Conservation (phyloP, 2,888 invertebrate genomes). For the Timema podura region DNA sequence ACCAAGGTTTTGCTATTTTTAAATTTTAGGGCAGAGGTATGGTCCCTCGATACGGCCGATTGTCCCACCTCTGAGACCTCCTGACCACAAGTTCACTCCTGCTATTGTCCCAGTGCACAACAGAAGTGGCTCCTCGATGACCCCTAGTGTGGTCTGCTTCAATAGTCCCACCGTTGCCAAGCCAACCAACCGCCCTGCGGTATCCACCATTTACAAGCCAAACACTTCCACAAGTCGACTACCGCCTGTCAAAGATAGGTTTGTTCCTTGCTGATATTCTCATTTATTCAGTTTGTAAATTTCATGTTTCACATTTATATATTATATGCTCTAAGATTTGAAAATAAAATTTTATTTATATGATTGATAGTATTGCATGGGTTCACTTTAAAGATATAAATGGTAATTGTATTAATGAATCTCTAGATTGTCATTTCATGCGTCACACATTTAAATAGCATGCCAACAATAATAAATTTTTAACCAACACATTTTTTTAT, state of each 20-base stretch:
- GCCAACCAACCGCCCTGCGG: background rate
- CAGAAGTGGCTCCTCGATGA: background rate
- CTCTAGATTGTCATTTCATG: no score
- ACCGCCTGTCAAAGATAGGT: slow-evolving; percentile 28
- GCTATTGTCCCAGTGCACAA: slow-evolving; percentile 11
- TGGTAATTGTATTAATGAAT: no score
- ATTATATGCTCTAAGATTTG: background rate
- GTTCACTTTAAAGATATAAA: no score
- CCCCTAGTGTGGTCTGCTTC: background rate
- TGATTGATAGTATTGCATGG: no score
- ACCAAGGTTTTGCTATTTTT: no score
- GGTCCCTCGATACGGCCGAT: background rate
- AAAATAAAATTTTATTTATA: no score
- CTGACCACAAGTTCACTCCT: background rate
- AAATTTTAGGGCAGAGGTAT: no score
- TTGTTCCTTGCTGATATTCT: slow-evolving; percentile 13
- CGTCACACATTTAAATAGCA: no score
- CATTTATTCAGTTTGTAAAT: background rate
- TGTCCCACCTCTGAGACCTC: slow-evolving; percentile 10
- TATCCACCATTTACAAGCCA: background rate
- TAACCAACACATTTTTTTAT: no score
- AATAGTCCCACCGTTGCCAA: no score
- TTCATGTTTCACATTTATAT: background rate
- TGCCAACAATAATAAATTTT: no score
- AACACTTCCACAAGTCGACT: background rate